Evolutionary conservation across 2,888 invertebrate species (phyloP).

Genomic region (Apamea epomidion): DNA sequence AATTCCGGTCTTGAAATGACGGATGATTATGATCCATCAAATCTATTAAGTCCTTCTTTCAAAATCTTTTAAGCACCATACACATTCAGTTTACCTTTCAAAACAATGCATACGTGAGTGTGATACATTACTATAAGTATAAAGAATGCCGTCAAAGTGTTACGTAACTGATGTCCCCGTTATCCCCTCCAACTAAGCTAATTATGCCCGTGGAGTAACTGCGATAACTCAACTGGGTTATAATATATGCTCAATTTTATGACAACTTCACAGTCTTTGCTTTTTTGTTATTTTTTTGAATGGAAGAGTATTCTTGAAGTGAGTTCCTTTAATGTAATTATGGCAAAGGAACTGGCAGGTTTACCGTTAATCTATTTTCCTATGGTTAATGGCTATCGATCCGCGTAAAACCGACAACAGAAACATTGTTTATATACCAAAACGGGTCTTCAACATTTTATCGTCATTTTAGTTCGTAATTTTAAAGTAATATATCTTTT

Average conservation of each 20-base stretch:
- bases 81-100: constrained; percentile 1
- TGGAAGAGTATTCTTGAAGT: not conserved
- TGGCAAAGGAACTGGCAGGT: not conserved
- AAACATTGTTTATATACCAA: not conserved
- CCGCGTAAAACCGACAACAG: not conserved
- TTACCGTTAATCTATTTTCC: constrained; percentile 20
- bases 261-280: constrained; percentile 6
- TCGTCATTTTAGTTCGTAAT: not conserved
- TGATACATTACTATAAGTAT: constrained; percentile 41
- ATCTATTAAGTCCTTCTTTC: not conserved
- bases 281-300: constrained; percentile 14
- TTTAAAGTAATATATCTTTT: not conserved
- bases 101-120: constrained; percentile 19
- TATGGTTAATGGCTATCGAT: constrained; percentile 7
- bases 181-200: constrained; percentile 54
- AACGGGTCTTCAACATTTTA: not conserved
- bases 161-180: constrained; percentile 50
- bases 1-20: not conserved
- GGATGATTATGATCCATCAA: not conserved
- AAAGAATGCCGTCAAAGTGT: constrained; percentile 43
- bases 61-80: not conserved
- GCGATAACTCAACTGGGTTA: constrained; percentile 52
- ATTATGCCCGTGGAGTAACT: constrained; percentile 42
- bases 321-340: constrained; percentile 3
- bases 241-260: constrained; percentile 35